These are phyloP conservation scores for Drosophila austrosaltans DNA, from an alignment of 2,888 invertebrate genomes.

Conservation along the genomic window DNA sequence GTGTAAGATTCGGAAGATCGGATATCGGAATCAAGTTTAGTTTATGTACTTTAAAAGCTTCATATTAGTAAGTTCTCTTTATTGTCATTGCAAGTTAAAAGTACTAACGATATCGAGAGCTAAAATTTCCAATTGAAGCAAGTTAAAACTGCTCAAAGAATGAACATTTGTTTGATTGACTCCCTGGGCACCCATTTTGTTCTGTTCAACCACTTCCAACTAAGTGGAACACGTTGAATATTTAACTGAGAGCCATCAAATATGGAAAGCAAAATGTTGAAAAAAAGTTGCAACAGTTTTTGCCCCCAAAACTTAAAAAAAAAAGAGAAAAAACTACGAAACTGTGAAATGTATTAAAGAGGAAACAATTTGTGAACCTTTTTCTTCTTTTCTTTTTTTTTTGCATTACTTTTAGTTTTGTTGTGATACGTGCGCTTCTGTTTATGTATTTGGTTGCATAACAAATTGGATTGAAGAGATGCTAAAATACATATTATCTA, in stretches of 20 bases:
- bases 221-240: background rate
- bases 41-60: too few species aligned
- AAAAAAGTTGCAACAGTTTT: background rate
- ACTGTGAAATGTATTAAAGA: background rate
- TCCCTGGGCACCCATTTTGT: background rate
- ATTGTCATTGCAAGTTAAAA: too few species aligned
- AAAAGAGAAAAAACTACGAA: background rate
- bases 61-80: too few species aligned
- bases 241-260: background rate
- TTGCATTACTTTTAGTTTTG: background rate
- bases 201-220: background rate
- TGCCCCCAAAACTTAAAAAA: background rate
- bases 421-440: background rate
- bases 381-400: background rate
- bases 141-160: background rate
- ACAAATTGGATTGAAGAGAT: too few species aligned
- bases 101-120: too few species aligned
- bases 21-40: constrained; percentile 84
- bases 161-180: background rate
- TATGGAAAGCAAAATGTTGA: background rate
- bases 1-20: constrained; percentile 81
- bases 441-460: background rate
- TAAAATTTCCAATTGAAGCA: background rate
- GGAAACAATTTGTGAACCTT: background rate
- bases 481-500: too few species aligned